Base-by-base conservation (phyloP, 2,113 vertebrate genomes). In the Ancistrus triradiatus region DNA sequence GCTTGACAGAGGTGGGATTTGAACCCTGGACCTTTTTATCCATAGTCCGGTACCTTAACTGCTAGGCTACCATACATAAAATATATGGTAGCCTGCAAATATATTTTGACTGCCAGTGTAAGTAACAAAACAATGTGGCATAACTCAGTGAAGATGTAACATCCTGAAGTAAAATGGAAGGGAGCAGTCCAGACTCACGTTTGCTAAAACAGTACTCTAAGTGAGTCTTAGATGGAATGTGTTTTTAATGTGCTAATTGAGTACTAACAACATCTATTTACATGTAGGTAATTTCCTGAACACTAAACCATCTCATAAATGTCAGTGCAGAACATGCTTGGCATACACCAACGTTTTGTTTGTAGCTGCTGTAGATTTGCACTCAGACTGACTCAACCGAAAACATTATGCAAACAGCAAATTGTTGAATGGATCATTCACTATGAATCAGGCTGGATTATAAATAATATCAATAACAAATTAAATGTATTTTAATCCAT, bases 291-390 rank as follows among this genome's bases (percentile, higher is more conserved):
- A 72, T 70, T 71, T 73, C 49, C 43, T 47, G 52, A 42, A 78
- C 68, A 71, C 70, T 83, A 85, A 86, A 85, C 64, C n/a, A 76
- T 57, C 76, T 69, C 67, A 79, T 84, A 81, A 84, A 83, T 64
- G 78, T 83, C 78, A 79, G 42, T 35, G 43, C 62, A 42, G 28
- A 71, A 56, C 69, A 73, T 47, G 50, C 25, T 53, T 73, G 75
- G 62, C 70, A 76, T 70, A 68, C 51, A 31, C 59, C 49, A 48
- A 48, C 50, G 55, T 64, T 27, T 21, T 70, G 58, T 74, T 61
- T 52, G 51, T 66, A 58, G 35, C 14, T 49, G 9, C 18, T 53
- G 33, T 40, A 62, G 31, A 27, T 53, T 44, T 13, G 35, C 25
- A 37, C 2, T 25, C n/a, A 61, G 44, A 33, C 33, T 44, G 13